A percentile compares a stretch with the other conserved stretches of the same genome.
phyloP scores from a whole-genome alignment of 2,888 invertebrate species.

The Adelognathus sp. region DNA sequence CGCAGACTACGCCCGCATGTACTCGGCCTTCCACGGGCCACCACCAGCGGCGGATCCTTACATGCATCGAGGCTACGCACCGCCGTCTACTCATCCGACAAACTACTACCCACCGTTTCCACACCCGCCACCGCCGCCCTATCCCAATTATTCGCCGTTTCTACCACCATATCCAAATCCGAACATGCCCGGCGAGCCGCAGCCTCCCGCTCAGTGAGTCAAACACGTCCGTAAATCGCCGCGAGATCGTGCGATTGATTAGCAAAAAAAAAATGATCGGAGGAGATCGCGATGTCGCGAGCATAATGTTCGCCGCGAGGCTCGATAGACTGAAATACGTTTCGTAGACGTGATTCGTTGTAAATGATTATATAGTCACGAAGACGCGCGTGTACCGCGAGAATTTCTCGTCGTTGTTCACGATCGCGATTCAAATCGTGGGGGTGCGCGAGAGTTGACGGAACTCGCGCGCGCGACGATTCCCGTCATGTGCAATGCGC shows the following conservation, averaged over 20 bases:
- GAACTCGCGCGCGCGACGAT: slow-evolving; percentile 62
- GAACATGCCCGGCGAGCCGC: slow-evolving; percentile 79
- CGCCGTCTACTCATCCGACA: slow-evolving; percentile 75
- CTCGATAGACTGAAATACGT: slow-evolving; percentile 72
- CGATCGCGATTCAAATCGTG: not conserved
- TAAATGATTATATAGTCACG: slow-evolving; percentile 67
- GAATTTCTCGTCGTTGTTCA: slow-evolving; percentile 27
- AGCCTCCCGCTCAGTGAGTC: slow-evolving; percentile 78
- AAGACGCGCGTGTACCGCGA: slow-evolving; percentile 1
- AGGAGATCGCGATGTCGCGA: slow-evolving; percentile 44
- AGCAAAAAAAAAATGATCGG: slow-evolving; percentile 22
- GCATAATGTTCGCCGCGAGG: slow-evolving; percentile 41
- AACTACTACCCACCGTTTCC: slow-evolving; percentile 80
- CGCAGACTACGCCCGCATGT: slow-evolving; percentile 78
- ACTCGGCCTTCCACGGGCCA: slow-evolving; percentile 78
- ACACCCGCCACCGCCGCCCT: slow-evolving; percentile 82
- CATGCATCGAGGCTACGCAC: slow-evolving; percentile 77
- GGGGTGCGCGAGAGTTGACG: slow-evolving; percentile 21
- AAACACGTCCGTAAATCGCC: not conserved
- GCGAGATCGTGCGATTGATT: slow-evolving; percentile 1
- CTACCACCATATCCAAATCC: slow-evolving; percentile 82
- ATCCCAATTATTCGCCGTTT: slow-evolving; percentile 83
- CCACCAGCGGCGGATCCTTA: slow-evolving; percentile 79
- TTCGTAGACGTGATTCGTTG: slow-evolving; percentile 70
- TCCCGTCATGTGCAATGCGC: slow-evolving; percentile 73